Conservation (phyloP, 2,113 vertebrate genomes). For the Donacobius atricapilla region DNA sequence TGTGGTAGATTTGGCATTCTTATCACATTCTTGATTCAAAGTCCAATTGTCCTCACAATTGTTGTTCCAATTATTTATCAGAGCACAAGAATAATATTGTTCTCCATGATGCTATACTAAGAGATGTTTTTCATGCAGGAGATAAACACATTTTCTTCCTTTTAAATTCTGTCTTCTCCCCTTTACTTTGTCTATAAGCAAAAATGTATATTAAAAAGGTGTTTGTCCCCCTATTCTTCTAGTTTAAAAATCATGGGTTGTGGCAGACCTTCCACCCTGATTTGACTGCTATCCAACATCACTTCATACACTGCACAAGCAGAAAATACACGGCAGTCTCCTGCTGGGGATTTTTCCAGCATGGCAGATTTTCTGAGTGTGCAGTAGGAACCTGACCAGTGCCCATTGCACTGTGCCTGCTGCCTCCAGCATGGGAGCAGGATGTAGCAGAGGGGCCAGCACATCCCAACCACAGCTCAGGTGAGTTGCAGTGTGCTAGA, state of each 20-base stretch:
- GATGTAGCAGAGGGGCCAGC: rapidly evolving
- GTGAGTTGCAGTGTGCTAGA: not conserved
- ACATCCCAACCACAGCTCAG: rapidly evolving
- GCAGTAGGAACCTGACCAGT: not conserved
- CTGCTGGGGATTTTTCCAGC: not conserved
- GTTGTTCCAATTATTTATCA: not conserved
- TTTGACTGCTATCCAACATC: not conserved
- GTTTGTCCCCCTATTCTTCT: not conserved
- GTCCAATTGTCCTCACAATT: conserved; percentile 30
- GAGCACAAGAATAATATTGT: not conserved
- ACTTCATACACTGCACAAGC: not conserved
- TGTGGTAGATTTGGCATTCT: not conserved
- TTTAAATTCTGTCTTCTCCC: not conserved
- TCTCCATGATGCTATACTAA: not conserved
- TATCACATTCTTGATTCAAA: not conserved
- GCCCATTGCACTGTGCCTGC: not conserved
- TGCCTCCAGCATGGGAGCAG: not conserved
- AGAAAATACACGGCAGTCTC: not conserved
- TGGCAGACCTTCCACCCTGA: not conserved
- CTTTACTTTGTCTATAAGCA: not conserved
- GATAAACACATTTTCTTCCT: not conserved
- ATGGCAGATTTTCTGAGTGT: rapidly evolving
- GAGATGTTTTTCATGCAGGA: not conserved
- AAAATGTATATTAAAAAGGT: not conserved
- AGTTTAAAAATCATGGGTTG: not conserved